A percentile compares a stretch with the other conserved stretches of the same genome.
Conservation (phyloP, 2,797 vertebrate genomes). For the Arrhamphus sclerolepis region DNA sequence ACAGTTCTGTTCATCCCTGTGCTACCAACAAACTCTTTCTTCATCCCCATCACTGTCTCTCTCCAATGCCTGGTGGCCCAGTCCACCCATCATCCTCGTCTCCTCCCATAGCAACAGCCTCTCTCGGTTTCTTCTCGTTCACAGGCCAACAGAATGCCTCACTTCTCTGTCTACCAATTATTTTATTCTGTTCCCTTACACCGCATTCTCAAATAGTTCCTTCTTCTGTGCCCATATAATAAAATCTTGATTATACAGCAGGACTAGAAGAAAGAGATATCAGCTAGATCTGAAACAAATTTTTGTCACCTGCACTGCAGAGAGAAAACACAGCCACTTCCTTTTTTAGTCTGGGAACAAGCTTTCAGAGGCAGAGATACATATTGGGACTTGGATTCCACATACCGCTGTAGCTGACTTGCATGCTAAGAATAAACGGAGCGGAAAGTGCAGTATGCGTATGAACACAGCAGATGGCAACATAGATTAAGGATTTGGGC, state of each 20-base stretch:
- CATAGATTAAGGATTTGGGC: constrained; percentile 69
- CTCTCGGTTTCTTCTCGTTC: constrained; percentile 65
- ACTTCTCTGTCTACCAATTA: constrained; percentile 11
- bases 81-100: constrained; percentile 69
- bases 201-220: constrained; percentile 54
- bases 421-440: constrained; percentile 59
- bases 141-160: constrained; percentile 52
- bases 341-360: constrained; percentile 47
- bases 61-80: constrained; percentile 66
- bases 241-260: constrained; percentile 47
- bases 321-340: constrained; percentile 40
- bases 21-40: constrained; percentile 62
- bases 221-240: constrained; percentile 51
- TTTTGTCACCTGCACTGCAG: constrained; percentile 32
- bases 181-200: constrained; percentile 52
- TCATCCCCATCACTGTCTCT: constrained; percentile 59
- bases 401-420: constrained; percentile 40
- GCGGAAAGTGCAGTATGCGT: constrained; percentile 47
- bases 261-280: constrained; percentile 51
- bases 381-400: constrained; percentile 43
- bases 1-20: constrained; percentile 67
- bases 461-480: constrained; percentile 72
- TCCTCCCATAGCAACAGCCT: constrained; percentile 74
- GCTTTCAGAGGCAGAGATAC: constrained; percentile 54
- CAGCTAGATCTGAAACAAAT: constrained; percentile 47